Conservation (phyloP, 2,113 vertebrate species). For the Columba livia region DNA sequence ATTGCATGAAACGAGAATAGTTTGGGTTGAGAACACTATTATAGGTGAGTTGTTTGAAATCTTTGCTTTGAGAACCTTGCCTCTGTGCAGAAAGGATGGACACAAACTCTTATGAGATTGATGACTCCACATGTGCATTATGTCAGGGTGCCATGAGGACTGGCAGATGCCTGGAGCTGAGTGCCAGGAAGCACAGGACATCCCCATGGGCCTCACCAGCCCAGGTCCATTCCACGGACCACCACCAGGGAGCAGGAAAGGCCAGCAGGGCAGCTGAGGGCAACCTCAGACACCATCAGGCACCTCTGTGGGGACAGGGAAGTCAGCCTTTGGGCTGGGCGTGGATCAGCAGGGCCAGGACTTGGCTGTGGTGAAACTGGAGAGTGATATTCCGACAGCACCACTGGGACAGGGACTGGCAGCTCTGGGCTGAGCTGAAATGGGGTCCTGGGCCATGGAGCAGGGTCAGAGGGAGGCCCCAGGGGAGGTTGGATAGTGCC, state of each 20-base stretch:
- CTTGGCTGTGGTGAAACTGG: background rate
- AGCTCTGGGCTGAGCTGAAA: background rate
- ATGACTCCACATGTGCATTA: accelerated
- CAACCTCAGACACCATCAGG: background rate
- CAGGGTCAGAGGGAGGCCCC: background rate
- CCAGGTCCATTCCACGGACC: accelerated
- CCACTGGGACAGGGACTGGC: background rate
- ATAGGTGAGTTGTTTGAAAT: background rate
- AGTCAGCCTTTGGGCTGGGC: accelerated
- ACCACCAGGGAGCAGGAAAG: background rate
- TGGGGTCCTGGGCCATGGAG: background rate
- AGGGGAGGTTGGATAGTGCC: background rate
- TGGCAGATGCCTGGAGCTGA: background rate
- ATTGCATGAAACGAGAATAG: background rate
- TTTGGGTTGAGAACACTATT: background rate
- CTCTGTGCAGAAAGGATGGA: background rate
- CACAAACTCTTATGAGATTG: background rate
- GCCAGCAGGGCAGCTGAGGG: background rate
- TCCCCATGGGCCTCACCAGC: background rate
- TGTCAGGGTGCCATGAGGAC: accelerated
- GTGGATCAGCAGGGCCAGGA: background rate
- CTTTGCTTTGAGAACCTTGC: background rate
- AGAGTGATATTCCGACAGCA: background rate
- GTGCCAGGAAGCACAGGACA: background rate
- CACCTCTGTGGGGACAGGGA: no score